Base-by-base conservation (phyloP, 2,797 vertebrate genomes). In the Borostomias antarcticus region DNA sequence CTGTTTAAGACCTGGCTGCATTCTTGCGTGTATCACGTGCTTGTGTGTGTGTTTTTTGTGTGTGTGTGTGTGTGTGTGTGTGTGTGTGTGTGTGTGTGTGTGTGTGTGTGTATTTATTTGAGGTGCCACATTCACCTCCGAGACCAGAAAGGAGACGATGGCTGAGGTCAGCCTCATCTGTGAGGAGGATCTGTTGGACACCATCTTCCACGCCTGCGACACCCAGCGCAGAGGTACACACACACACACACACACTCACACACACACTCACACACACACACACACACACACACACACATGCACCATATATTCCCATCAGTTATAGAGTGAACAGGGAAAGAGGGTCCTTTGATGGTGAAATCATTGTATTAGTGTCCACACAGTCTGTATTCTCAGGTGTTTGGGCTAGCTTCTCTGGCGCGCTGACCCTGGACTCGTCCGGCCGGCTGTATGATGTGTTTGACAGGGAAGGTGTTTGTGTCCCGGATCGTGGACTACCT, bases 401-500 rank as follows among this genome's bases (percentile, higher is more conserved):
- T n/a, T n/a, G n/a, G n/a, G n/a, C n/a, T n/a, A n/a, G n/a, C n/a
- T n/a, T n/a, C n/a, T n/a, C n/a, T n/a, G n/a, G n/a, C n/a, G n/a
- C n/a, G n/a, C n/a, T n/a, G n/a, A n/a, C n/a, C n/a, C n/a, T n/a
- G n/a, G n/a, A n/a, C n/a, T n/a, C n/a, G n/a, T n/a, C n/a, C n/a
- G n/a, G n/a, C n/a, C n/a, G n/a, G n/a, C n/a, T n/a, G 15, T n/a
- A 4, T 45, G 3, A 4, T 17, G 40, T 5, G 40, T 45, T 4
- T 45, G 40, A n/a, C 69, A 98, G 96, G 95, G 65, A 96, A 92
- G 82, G 94, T 96, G 50, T 90, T 86, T 0, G 93, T 96, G 65
- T 94, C 93, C 17, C 92, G 92, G 65, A 92, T 98, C 21, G 89
- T 95, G 59, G 92, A 96, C 78, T 96, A 91, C 66, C 77, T 97